Base-by-base conservation (phyloP, 2,888 invertebrate genomes). In the Drosophila colorata region DNA sequence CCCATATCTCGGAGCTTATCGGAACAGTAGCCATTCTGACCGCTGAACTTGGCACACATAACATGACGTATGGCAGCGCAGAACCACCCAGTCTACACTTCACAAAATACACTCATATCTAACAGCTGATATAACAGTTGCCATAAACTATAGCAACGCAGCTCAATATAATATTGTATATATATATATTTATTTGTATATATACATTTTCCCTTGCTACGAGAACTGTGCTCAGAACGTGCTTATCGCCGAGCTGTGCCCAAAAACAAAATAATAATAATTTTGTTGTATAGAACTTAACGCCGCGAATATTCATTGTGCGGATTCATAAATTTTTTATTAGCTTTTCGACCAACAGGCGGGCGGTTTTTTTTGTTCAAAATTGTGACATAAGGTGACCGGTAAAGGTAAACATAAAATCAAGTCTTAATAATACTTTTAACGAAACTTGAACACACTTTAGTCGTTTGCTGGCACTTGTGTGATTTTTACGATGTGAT, bases 1-100 rank as follows among this genome's bases (percentile, higher is more conserved):
- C 43, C 44, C 48, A 53, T 60, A 67, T 67, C 60, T 18, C 8
- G 8, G n/a, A 4, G 18, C 61, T 73, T 73, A 73, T 73, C 69
- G 23, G 31, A n/a, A 43, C 28, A 46, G 25, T 43, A 16, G 53
- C 53, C 23, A 53, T 61, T 37, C 13, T 46, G 41, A 31, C 31
- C 63, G 47, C 52, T 66, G 74, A 74, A 74, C 74, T 74, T 74
- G 74, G 74, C 74, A 69, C 66, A 74, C 74, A 65, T 74, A 55
- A 18, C 11, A 46, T 18, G 20, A 37, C 20, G 37, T 35, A 53
- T 33, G n/a, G 47, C 23, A 11, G 28, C 16, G 14, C 38, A 28
- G 16, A 28, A 38, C 16, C 28, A 14, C 14, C n/a, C 40, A 16
- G 23, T 37, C 25, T 38, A 8, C 23, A 31, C 23, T 59, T 28